These are phyloP conservation scores for Sisor rabdophorus DNA, from an alignment of 2,113 vertebrate genomes.

Conservation along the genomic window DNA sequence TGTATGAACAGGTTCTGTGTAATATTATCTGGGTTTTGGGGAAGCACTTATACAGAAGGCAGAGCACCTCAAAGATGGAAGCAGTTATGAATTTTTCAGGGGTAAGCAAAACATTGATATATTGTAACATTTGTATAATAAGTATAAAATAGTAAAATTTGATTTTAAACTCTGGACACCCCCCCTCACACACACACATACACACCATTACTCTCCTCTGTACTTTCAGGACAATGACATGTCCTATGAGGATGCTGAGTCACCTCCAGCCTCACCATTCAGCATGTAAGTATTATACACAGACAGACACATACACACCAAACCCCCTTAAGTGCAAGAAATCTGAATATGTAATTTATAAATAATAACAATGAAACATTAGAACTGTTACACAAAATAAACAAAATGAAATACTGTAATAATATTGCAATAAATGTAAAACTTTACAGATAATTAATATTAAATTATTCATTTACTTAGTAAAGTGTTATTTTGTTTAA, in stretches of 20 bases:
- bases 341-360: not conserved
- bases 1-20: conserved; percentile 58
- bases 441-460: no score
- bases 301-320: not conserved
- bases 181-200: not conserved
- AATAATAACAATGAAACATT: not conserved
- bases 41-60: conserved; percentile 16
- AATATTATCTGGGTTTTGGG: conserved; percentile 54
- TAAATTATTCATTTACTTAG: not conserved
- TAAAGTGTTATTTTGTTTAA: not conserved
- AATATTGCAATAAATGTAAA: not conserved
- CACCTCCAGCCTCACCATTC: conserved; percentile 58
- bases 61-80: conserved; percentile 62
- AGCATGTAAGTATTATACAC: conserved; percentile 61
- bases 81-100: conserved; percentile 57
- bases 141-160: not conserved
- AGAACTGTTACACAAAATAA: not conserved
- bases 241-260: conserved; percentile 65
- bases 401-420: not conserved
- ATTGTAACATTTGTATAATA: not conserved
- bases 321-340: not conserved
- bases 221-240: conserved; percentile 62
- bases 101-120: conserved; percentile 38
- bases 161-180: not conserved
- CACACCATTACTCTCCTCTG: not conserved